Evolutionary conservation across 1,140 invertebrate genomes (phyloP).

Genomic region (Lethocerus indicus): DNA sequence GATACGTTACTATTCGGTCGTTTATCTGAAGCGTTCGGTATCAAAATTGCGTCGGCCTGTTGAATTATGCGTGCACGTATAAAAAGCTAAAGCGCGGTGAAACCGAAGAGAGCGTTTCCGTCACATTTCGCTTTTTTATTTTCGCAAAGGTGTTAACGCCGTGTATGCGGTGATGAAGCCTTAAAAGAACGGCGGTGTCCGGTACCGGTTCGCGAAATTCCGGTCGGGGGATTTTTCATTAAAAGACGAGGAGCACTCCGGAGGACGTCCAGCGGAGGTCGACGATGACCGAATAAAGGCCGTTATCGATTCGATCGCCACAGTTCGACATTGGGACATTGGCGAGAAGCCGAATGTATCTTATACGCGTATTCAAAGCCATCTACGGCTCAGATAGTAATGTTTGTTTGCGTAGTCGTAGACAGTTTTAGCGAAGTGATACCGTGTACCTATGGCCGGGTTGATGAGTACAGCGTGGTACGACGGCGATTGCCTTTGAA

Average conservation of each 20-base stretch:
- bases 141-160: too few relatives aligned
- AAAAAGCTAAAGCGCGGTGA: too few relatives aligned
- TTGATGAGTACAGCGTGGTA: conserved; percentile 40
- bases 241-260: too few relatives aligned
- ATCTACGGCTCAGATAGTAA: conserved; percentile 1
- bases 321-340: neutral
- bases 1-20: neutral
- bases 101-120: too few relatives aligned
- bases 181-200: too few relatives aligned
- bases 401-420: neutral
- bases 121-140: too few relatives aligned
- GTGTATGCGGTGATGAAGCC: too few relatives aligned
- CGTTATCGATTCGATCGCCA: neutral
- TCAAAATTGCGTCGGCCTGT: conserved; percentile 1
- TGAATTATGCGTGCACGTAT: neutral
- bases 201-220: too few relatives aligned
- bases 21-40: neutral
- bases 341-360: neutral
- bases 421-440: neutral
- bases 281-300: too few relatives aligned
- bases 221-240: too few relatives aligned
- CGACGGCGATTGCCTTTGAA: conserved; percentile 36
- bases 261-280: too few relatives aligned
- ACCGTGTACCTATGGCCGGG: conserved; percentile 35
- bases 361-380: neutral